Percentiles rank a stretch among this genome's conserved stretches.
phyloP scores from a whole-genome alignment of 2,113 vertebrate species.

The Crotalus horridus region DNA sequence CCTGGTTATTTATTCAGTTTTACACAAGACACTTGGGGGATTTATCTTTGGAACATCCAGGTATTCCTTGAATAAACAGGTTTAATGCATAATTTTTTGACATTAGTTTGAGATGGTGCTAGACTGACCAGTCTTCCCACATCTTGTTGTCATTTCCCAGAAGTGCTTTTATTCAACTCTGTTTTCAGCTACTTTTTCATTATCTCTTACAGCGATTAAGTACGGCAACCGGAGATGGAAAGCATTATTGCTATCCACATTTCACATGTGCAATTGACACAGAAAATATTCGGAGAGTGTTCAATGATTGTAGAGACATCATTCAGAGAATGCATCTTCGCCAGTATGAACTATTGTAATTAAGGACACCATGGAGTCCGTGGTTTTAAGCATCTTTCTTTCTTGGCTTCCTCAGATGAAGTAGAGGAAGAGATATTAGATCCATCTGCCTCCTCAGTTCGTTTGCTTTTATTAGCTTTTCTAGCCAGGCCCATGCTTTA shows the following conservation, averaged over 20 bases:
- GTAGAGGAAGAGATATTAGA: slow-evolving; percentile 81
- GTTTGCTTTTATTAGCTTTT: slow-evolving; percentile 68
- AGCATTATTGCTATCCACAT: slow-evolving; percentile 98
- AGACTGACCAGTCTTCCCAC: neutral
- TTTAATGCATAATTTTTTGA: neutral
- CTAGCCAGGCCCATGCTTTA: slow-evolving; percentile 39
- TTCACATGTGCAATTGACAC: slow-evolving; percentile 98
- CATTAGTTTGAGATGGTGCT: neutral
- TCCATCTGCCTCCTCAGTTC: slow-evolving; percentile 79
- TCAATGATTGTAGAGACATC: slow-evolving; percentile 98
- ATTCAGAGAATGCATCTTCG: slow-evolving; percentile 99
- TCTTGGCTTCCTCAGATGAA: slow-evolving; percentile 64
- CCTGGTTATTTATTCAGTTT: neutral
- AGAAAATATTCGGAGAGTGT: slow-evolving; percentile 96
- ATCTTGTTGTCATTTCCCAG: neutral
- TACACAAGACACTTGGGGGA: neutral
- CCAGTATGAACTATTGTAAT: slow-evolving; percentile 99
- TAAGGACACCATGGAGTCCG: slow-evolving; percentile 71
- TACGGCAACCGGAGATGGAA: slow-evolving; percentile 90
- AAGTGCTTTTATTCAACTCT: neutral
- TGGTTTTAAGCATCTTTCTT: slow-evolving; percentile 72
- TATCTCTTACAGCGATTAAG: slow-evolving; percentile 86
- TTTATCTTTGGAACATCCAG: neutral
- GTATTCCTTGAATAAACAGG: neutral
- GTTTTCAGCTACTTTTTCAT: neutral